phyloP scores from a whole-genome alignment of 2,113 vertebrate species.

The Cyphomyrus plagiostoma region DNA sequence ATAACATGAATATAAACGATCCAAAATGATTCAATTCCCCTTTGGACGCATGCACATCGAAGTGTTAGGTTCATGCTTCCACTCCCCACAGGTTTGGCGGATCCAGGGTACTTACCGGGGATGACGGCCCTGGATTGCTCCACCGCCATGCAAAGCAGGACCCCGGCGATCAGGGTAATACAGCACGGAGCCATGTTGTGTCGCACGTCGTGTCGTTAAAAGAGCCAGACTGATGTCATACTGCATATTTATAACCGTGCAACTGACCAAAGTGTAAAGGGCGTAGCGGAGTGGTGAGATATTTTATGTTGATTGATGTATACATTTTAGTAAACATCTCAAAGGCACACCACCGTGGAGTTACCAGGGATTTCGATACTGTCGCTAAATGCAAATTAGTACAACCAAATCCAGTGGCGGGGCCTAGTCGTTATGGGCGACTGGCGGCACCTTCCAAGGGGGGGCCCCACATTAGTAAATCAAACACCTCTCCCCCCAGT shows the following conservation, averaged over 20 bases:
- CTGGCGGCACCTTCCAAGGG: neutral
- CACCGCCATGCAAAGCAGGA: neutral
- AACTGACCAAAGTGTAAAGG: slow-evolving; percentile 12
- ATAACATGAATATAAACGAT: too few relatives aligned
- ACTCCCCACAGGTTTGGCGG: neutral
- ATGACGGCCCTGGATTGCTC: neutral
- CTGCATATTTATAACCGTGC: neutral
- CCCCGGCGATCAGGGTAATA: neutral
- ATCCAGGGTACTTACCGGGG: slow-evolving; percentile 3
- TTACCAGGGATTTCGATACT: neutral
- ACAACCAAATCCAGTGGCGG: neutral
- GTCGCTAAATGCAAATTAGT: neutral
- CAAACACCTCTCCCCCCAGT: neutral
- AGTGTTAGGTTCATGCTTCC: neutral
- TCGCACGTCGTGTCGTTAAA: neutral
- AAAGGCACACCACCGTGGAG: neutral
- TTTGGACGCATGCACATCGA: neutral
- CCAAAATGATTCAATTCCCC: neutral
- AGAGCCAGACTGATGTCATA: too few relatives aligned
- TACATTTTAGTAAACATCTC: neutral
- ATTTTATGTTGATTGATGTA: neutral
- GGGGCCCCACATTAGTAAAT: neutral
- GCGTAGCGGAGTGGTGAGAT: neutral
- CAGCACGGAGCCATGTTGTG: neutral
- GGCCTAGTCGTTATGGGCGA: neutral